phyloP scores from a whole-genome alignment of 2,113 vertebrate species.

The Leptocoma aspasia region DNA sequence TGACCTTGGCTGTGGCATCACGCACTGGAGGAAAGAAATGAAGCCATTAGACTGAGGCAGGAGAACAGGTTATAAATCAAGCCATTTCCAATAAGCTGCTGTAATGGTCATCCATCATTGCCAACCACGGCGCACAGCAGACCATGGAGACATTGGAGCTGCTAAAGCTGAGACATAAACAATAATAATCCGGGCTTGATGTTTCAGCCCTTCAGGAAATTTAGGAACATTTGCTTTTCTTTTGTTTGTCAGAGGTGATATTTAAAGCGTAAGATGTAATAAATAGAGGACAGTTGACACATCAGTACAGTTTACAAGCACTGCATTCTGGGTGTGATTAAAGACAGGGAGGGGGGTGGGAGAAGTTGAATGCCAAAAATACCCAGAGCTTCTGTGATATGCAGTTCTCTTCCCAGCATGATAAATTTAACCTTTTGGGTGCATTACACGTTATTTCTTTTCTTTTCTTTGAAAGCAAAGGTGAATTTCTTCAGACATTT shows the following conservation, averaged over 20 bases:
- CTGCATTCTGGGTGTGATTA: slow-evolving; percentile 77
- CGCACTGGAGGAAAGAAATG: slow-evolving; percentile 97
- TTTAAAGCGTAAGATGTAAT: slow-evolving; percentile 83
- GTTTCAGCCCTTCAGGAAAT: slow-evolving; percentile 87
- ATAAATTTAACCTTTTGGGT: slow-evolving; percentile 55
- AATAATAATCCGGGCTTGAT: slow-evolving; percentile 92
- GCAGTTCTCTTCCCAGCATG: slow-evolving; percentile 34
- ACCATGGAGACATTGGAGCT: slow-evolving; percentile 85
- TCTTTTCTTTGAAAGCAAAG: slow-evolving; percentile 20
- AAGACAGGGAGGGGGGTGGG: slow-evolving; percentile 38
- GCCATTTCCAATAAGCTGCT: slow-evolving; percentile 99
- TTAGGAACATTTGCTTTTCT: slow-evolving; percentile 86
- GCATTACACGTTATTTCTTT: neutral
- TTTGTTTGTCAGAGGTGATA: slow-evolving; percentile 90
- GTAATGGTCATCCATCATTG: slow-evolving; percentile 99
- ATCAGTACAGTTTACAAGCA: slow-evolving; percentile 69
- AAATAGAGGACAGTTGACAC: slow-evolving; percentile 79
- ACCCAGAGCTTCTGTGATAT: slow-evolving; percentile 62
- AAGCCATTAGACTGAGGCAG: slow-evolving; percentile 99
- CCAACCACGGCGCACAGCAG: slow-evolving; percentile 82
- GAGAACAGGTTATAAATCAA: slow-evolving; percentile 98
- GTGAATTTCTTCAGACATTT: slow-evolving; percentile 18
- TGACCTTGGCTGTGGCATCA: slow-evolving; percentile 99
- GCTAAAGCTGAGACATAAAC: slow-evolving; percentile 92
- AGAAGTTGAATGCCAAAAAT: slow-evolving; percentile 74